phyloP scores from a whole-genome alignment of 2,113 vertebrate species.

The Collichthys lucidus region DNA sequence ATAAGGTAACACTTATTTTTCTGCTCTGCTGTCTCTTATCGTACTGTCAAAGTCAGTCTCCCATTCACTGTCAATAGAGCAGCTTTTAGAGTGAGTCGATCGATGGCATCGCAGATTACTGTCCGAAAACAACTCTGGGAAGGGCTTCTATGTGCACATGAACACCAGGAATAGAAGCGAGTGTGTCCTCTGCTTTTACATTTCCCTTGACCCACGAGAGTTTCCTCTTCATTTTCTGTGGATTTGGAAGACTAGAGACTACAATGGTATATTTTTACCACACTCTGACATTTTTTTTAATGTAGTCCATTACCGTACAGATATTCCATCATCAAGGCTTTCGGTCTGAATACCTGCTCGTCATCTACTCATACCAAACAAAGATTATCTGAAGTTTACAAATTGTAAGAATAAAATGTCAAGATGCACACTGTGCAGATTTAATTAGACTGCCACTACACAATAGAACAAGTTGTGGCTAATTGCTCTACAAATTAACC shows the following conservation, averaged over 20 bases:
- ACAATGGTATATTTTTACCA: too few relatives aligned
- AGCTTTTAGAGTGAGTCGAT: not conserved
- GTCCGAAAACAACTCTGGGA: not conserved
- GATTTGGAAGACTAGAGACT: too few relatives aligned
- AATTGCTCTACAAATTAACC: not conserved
- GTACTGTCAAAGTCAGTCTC: not conserved
- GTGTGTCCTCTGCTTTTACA: not conserved
- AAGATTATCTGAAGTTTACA: not conserved
- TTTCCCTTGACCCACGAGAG: not conserved
- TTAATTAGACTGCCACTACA: not conserved
- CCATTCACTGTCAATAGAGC: not conserved
- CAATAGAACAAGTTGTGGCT: not conserved
- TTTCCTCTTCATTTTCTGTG: too few relatives aligned
- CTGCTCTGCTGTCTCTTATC: constrained; percentile 31
- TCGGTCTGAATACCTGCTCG: too few relatives aligned
- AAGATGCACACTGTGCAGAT: not conserved
- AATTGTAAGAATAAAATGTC: not conserved
- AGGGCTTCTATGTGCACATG: not conserved
- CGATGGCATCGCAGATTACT: constrained; percentile 15
- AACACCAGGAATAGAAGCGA: not conserved
- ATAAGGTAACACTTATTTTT: constrained; percentile 27
- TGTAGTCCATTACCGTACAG: too few relatives aligned
- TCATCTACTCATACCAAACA: too few relatives aligned
- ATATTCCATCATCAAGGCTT: too few relatives aligned
- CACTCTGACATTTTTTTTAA: too few relatives aligned